Evolutionary conservation across 2,113 vertebrate genomes (phyloP).

Genomic region (Leucosticte australis): DNA sequence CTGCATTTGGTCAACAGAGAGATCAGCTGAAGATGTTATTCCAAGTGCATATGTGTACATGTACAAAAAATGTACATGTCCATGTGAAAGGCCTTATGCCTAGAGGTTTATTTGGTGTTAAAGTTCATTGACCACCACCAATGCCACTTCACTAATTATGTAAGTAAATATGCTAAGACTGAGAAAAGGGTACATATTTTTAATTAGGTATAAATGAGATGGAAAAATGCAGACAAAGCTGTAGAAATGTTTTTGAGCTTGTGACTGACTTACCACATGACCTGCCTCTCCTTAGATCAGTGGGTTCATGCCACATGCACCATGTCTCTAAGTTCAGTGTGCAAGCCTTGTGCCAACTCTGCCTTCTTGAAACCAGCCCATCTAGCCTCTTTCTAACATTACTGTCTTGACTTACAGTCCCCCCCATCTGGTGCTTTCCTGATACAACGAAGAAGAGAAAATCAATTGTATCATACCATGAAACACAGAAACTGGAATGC

Average conservation of each 20-base stretch:
- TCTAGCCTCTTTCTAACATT: conserved; percentile 61
- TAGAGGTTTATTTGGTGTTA: neutral
- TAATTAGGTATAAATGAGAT: neutral
- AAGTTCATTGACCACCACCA: neutral
- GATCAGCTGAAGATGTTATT: neutral
- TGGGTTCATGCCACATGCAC: conserved; percentile 59
- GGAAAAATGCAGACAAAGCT: neutral
- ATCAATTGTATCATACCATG: conserved; percentile 49
- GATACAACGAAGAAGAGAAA: conserved; percentile 57
- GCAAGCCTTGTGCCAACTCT: conserved; percentile 45
- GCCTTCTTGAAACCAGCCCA: conserved; percentile 52
- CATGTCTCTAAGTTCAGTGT: conserved; percentile 61
- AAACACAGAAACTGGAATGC: conserved; percentile 43
- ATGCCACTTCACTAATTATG: neutral
- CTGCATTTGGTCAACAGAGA: neutral
- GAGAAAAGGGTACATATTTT: neutral
- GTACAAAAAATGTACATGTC: neutral
- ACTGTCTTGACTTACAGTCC: conserved; percentile 51
- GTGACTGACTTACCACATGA: neutral
- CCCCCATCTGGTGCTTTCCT: conserved; percentile 55
- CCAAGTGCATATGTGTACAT: neutral
- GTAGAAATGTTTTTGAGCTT: neutral
- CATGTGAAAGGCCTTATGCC: neutral
- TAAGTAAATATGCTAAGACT: neutral
- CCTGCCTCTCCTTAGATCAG: conserved; percentile 11